Conservation (phyloP, 2,797 vertebrate species). For the Coilia nasus region DNA sequence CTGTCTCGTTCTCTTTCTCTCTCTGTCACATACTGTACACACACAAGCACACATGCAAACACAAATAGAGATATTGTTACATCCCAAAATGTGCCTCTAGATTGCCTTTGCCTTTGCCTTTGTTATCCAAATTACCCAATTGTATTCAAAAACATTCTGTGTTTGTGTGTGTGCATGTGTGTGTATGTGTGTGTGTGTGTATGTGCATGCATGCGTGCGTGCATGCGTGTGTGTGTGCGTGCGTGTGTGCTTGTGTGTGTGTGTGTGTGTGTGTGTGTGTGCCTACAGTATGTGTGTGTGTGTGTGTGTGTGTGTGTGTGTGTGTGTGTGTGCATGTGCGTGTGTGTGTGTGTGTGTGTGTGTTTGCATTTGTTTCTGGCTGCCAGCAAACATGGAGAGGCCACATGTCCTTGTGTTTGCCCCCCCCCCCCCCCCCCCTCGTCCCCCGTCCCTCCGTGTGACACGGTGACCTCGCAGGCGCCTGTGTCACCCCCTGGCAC, state of each 20-base stretch:
- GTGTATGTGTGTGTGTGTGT: background rate
- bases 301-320: conserved; percentile 2
- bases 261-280: background rate
- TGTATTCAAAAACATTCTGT: background rate
- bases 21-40: conserved; percentile 9
- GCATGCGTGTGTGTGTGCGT: too few relatives aligned
- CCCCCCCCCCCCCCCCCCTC: background rate
- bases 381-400: conserved; percentile 27
- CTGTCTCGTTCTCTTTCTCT: background rate
- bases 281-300: background rate
- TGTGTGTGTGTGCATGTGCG: background rate
- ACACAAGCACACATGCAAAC: conserved; percentile 16
- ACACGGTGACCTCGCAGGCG: conserved; percentile 14
- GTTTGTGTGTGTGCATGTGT: background rate
- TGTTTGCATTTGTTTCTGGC: background rate
- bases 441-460: background rate
- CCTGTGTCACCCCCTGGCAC: conserved; percentile 20
- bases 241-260: too few relatives aligned
- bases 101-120: background rate
- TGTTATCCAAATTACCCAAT: background rate
- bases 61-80: background rate
- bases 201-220: too few relatives aligned
- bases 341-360: background rate
- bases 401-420: conserved; percentile 51
- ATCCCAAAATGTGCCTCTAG: background rate